Conservation (phyloP, 2,113 vertebrate species). For the Ammodytes dubius region DNA sequence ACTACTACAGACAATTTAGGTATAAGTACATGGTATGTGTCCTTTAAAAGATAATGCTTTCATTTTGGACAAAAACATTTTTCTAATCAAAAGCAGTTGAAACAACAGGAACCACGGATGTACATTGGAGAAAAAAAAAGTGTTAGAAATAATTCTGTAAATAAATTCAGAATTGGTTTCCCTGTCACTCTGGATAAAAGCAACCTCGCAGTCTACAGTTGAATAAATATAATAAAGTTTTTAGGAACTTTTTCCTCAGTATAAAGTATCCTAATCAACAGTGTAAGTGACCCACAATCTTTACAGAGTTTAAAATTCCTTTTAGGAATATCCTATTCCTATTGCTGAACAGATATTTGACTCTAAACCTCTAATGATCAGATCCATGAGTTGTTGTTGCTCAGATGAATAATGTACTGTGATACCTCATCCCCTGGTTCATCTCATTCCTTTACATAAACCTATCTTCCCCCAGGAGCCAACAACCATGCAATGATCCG, state of each 20-base stretch:
- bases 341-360: background rate
- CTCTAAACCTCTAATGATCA: background rate
- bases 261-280: too few relatives aligned
- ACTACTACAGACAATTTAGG: background rate
- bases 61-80: background rate
- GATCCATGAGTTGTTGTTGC: background rate
- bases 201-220: background rate
- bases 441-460: background rate
- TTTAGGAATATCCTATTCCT: background rate
- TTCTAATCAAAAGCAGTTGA: background rate
- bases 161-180: background rate
- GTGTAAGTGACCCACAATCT: background rate
- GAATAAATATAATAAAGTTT: too few relatives aligned
- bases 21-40: background rate
- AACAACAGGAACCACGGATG: background rate
- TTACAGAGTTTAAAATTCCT: background rate
- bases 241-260: background rate
- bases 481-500: slow-evolving; percentile 96
- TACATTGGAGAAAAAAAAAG: background rate
- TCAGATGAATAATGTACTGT: background rate
- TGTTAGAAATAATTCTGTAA: background rate
- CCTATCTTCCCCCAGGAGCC: slow-evolving; percentile 84
- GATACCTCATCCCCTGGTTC: background rate
- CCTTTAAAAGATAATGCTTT: background rate
- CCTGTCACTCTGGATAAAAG: background rate